Evolutionary conservation across 2,888 invertebrate species (phyloP).

Genomic region (Hanleya hanleyi): DNA sequence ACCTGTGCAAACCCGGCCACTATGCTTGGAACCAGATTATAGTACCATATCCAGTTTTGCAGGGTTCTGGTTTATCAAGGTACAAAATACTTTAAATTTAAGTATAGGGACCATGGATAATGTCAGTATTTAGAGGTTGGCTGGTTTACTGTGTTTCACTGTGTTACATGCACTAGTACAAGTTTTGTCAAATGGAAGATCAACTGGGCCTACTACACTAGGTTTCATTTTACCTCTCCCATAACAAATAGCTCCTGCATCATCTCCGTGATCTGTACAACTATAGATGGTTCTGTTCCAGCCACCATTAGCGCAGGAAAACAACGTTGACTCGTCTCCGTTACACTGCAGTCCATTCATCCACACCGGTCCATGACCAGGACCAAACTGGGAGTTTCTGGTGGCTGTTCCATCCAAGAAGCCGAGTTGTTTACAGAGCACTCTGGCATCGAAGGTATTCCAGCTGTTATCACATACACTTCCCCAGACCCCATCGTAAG

Average conservation of each 20-base stretch:
- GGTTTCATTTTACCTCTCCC: neutral
- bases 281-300: conserved; percentile 32
- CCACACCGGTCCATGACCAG: conserved; percentile 51
- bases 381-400: neutral
- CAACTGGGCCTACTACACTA: neutral
- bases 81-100: too few species aligned
- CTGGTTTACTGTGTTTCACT: too few species aligned
- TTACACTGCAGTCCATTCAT: conserved; percentile 74
- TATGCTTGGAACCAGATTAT: too few species aligned
- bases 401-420: conserved; percentile 43
- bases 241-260: conserved; percentile 48
- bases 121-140: too few species aligned
- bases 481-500: conserved; percentile 45
- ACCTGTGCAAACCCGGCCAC: too few species aligned
- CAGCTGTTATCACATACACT: conserved; percentile 56
- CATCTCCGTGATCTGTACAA: conserved; percentile 35
- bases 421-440: conserved; percentile 56
- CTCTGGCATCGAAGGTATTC: conserved; percentile 48
- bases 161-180: too few species aligned
- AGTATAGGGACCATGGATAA: too few species aligned
- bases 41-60: too few species aligned
- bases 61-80: too few species aligned
- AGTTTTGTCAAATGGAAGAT: too few species aligned
- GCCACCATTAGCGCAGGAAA: conserved; percentile 46
- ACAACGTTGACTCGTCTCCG: conserved; percentile 51